These are phyloP conservation scores for Anguilla anguilla DNA, from an alignment of 2,797 vertebrate species.

Conservation along the genomic window DNA sequence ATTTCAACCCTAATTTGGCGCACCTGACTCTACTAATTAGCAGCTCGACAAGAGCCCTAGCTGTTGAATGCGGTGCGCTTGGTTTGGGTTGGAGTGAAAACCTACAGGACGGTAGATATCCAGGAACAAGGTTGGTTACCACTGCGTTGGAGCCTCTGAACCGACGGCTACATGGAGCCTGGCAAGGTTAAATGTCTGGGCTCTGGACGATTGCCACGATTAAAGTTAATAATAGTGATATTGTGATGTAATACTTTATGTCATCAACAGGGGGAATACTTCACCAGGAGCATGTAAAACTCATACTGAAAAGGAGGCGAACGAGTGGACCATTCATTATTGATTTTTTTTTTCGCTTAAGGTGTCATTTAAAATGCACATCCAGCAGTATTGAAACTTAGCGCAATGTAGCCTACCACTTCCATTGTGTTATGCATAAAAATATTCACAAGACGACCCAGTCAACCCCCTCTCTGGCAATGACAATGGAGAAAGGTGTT, in stretches of 20 bases:
- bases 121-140: too few relatives aligned
- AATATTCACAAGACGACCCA: neutral
- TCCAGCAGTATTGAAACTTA: neutral
- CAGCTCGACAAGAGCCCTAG: too few relatives aligned
- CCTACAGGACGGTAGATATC: too few relatives aligned
- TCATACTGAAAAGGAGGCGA: neutral
- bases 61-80: too few relatives aligned
- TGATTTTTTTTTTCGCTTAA: neutral
- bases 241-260: neutral
- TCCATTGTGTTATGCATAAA: neutral
- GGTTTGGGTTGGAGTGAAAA: too few relatives aligned
- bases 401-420: neutral
- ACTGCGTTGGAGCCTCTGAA: too few relatives aligned
- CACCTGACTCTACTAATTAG: too few relatives aligned
- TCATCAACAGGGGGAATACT: neutral
- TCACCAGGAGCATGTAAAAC: neutral
- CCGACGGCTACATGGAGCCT: too few relatives aligned
- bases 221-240: neutral
- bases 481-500: neutral
- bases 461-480: neutral
- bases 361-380: neutral
- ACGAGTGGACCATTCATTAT: neutral
- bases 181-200: too few relatives aligned
- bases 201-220: neutral
- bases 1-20: too few relatives aligned